Evolutionary conservation across 2,797 vertebrate species (phyloP).

Genomic region (Falco novaeseelandiae): DNA sequence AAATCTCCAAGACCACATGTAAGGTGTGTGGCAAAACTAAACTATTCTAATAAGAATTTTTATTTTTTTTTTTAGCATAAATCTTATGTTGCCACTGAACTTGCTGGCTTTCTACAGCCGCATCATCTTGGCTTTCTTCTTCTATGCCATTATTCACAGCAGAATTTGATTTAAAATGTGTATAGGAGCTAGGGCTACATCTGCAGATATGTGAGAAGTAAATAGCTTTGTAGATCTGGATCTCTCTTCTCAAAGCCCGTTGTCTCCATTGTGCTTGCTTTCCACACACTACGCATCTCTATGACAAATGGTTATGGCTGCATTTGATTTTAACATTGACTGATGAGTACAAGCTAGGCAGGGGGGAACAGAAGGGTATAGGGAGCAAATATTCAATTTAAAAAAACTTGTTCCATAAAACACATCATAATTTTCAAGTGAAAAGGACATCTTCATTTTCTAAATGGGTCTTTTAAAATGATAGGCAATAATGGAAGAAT

Average conservation of each 20-base stretch:
- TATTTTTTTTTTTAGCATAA: neutral
- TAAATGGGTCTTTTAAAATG: conserved; percentile 74
- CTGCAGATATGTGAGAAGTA: neutral
- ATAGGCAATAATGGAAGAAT: conserved; percentile 77
- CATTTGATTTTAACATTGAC: conserved; percentile 35
- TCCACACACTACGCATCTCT: neutral
- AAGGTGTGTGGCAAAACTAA: neutral
- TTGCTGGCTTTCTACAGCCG: neutral
- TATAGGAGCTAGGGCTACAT: neutral
- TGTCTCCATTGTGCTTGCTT: conserved; percentile 23
- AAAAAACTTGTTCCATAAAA: conserved; percentile 42
- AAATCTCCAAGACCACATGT: neutral
- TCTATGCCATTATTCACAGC: neutral
- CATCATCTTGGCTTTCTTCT: neutral
- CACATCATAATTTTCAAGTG: conserved; percentile 64
- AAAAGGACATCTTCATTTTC: conserved; percentile 76
- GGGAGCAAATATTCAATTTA: conserved; percentile 55
- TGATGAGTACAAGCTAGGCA: neutral
- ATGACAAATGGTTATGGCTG: conserved; percentile 5
- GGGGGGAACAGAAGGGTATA: neutral
- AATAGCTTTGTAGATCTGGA: neutral
- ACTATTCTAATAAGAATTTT: neutral
- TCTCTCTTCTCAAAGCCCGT: neutral
- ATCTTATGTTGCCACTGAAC: neutral
- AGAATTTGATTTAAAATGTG: neutral